Evolutionary conservation across 2,113 vertebrate species (phyloP).

Genomic region (Pipa parva): DNA sequence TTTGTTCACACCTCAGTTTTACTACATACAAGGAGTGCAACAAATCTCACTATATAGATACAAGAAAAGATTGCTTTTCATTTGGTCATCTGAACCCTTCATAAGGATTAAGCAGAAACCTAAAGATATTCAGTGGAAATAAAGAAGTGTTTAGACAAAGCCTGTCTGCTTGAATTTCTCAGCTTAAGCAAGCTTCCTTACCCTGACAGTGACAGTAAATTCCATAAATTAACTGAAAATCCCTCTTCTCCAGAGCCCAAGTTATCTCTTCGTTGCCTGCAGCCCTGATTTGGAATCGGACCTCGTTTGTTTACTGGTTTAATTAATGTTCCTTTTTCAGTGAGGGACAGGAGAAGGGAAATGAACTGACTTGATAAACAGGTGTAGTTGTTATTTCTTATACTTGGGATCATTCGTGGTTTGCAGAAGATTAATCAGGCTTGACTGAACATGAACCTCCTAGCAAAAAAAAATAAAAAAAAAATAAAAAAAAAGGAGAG

Average conservation of each 20-base stretch:
- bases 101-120: constrained; percentile 46
- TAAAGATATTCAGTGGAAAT: constrained; percentile 56
- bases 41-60: neutral
- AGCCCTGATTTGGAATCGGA: constrained; percentile 75
- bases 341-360: constrained; percentile 59
- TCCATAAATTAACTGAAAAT: constrained; percentile 77
- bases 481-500: constrained; percentile 31
- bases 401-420: constrained; percentile 57
- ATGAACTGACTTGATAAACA: constrained; percentile 70
- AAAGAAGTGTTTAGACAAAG: constrained; percentile 72
- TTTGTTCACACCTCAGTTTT: neutral
- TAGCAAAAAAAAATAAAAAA: no score
- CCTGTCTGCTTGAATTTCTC: constrained; percentile 69
- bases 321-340: constrained; percentile 76
- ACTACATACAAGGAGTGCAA: neutral
- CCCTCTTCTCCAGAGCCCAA: constrained; percentile 76
- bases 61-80: neutral
- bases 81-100: neutral
- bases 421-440: constrained; percentile 69
- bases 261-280: constrained; percentile 79
- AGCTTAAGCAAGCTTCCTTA: constrained; percentile 58
- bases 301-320: constrained; percentile 74
- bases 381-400: constrained; percentile 64
- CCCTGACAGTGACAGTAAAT: constrained; percentile 64
- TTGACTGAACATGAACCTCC: constrained; percentile 66